phyloP scores from a whole-genome alignment of 2,797 vertebrate species.

The Phrynocephalus vlangalii region DNA sequence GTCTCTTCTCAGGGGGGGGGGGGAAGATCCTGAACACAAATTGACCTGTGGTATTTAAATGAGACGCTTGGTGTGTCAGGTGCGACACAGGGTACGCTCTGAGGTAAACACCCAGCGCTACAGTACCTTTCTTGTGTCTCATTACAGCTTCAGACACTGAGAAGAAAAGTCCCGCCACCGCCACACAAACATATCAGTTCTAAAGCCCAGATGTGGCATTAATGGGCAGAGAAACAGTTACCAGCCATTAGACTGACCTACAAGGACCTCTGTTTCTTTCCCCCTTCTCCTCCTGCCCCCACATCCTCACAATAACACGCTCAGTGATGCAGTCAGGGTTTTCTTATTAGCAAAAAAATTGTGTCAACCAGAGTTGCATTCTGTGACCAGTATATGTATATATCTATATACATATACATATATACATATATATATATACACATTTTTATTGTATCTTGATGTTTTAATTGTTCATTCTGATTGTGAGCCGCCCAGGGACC shows the following conservation, averaged over 20 bases:
- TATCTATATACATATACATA: too few relatives aligned
- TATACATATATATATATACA: too few relatives aligned
- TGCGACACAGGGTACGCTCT: not conserved
- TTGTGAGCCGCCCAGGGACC: too few relatives aligned
- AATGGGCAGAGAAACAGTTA: not conserved
- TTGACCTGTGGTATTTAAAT: not conserved
- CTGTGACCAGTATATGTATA: not conserved
- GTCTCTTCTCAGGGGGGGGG: slow-evolving; percentile 2
- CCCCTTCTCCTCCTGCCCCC: not conserved
- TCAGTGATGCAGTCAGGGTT: not conserved
- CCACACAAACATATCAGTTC: not conserved
- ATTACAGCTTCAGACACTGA: accelerated
- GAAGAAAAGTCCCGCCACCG: not conserved
- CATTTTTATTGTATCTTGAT: too few relatives aligned
- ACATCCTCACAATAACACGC: not conserved
- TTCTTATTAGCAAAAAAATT: not conserved
- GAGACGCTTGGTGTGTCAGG: slow-evolving; percentile 1
- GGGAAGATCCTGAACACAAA: not conserved
- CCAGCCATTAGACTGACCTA: slow-evolving; percentile 20
- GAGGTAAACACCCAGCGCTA: accelerated
- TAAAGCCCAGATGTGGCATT: not conserved
- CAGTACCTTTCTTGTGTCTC: not conserved
- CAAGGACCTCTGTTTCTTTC: slow-evolving; percentile 6
- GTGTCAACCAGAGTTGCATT: not conserved
- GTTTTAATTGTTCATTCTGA: too few relatives aligned